These are phyloP conservation scores for Pseudochirops corinnae DNA, from an alignment of 2,797 vertebrate species.

Conservation along the genomic window DNA sequence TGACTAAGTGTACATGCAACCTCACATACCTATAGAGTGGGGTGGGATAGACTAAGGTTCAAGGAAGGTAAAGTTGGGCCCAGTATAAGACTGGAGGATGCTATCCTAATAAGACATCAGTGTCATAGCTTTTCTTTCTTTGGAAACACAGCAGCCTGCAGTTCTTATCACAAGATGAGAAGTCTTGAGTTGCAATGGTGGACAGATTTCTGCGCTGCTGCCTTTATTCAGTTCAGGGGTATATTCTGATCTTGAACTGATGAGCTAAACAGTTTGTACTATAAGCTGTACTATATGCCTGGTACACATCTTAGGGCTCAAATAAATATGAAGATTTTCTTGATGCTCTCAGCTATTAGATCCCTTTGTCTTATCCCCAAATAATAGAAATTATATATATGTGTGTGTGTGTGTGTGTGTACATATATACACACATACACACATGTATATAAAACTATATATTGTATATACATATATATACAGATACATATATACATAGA, in stretches of 20 bases:
- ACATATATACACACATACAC: too few relatives aligned
- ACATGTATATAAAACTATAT: too few relatives aligned
- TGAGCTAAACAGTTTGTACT: conserved; percentile 2
- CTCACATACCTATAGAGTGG: neutral
- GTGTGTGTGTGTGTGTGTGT: too few relatives aligned
- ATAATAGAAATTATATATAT: neutral
- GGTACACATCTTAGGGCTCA: neutral
- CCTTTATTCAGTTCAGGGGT: conserved; percentile 17
- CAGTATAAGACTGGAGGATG: neutral
- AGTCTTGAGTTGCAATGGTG: neutral
- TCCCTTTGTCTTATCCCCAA: neutral
- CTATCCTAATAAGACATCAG: neutral
- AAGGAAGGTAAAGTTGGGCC: neutral
- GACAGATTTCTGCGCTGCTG: neutral
- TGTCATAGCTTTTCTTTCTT: neutral
- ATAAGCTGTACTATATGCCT: neutral
- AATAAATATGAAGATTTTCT: neutral
- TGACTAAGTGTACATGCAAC: conserved; percentile 5
- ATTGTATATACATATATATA: too few relatives aligned
- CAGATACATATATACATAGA: neutral
- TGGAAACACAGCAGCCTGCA: neutral
- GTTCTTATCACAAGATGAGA: neutral
- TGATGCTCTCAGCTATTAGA: neutral
- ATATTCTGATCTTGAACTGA: conserved; percentile 10
- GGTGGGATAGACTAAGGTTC: neutral